Percentiles rank a stretch among this genome's conserved stretches.
These are phyloP conservation scores for Plemyria rubiginata DNA, from an alignment of 2,888 invertebrate species.

Conservation along the genomic window DNA sequence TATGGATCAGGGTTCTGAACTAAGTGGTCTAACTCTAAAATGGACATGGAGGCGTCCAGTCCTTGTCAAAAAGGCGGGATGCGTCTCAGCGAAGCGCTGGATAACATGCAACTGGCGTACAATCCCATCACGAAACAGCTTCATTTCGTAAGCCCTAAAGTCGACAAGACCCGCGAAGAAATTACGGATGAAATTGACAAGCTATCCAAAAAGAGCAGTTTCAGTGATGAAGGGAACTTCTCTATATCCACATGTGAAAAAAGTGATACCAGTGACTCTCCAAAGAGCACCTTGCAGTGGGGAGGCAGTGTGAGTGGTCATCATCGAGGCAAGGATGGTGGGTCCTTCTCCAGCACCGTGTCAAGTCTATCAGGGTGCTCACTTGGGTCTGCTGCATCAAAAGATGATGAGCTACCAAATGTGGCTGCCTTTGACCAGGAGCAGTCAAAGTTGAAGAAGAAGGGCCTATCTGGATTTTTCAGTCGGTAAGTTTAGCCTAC, in stretches of 20 bases:
- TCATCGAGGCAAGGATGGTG: constrained; percentile 84
- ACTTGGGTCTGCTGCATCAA: constrained; percentile 85
- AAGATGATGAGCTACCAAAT: constrained; percentile 74
- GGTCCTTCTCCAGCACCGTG: constrained; percentile 88
- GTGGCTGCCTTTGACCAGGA: constrained; percentile 60
- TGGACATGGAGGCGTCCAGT: constrained; percentile 65
- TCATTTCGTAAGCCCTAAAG: constrained; percentile 84
- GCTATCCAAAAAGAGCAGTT: constrained; percentile 80
- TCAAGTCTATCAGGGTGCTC: constrained; percentile 90
- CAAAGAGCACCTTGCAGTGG: constrained; percentile 80
- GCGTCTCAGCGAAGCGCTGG: constrained; percentile 88
- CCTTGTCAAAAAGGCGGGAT: constrained; percentile 83
- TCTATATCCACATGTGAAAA: constrained; percentile 81
- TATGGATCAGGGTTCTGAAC: constrained; percentile 62
- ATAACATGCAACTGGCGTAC: constrained; percentile 90
- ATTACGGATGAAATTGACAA: constrained; percentile 71
- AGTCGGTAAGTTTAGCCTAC: constrained; percentile 79
- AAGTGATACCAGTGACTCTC: constrained; percentile 82
- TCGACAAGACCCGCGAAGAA: constrained; percentile 65
- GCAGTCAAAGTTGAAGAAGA: constrained; percentile 83
- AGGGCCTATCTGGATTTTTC: constrained; percentile 86
- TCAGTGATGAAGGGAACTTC: constrained; percentile 81
- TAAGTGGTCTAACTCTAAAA: constrained; percentile 51
- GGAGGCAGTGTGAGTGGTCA: constrained; percentile 79
- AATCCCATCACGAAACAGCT: constrained; percentile 90